Evolutionary conservation across 2,888 invertebrate species (phyloP), one percentile per base, ranked within the genome.

Genomic region (Pachliopta kotzebuea): DNA sequence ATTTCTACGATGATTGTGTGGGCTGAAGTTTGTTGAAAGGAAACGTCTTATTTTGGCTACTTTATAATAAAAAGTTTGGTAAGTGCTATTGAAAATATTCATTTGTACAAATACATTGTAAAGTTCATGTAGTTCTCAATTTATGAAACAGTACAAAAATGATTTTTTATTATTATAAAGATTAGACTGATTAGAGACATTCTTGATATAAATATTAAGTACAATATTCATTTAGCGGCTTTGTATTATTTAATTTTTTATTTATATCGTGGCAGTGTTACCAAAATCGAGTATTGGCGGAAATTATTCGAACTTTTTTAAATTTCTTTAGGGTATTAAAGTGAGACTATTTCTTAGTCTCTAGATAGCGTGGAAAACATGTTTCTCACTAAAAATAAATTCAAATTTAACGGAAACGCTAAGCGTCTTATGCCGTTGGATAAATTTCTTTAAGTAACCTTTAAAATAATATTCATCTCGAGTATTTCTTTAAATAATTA

Each of bases 341-440:
- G 45, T 49, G 11, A 54, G 45, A 26, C 24, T 61, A 23, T 52
- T 52, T 59, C 31, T 24, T 29, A 45, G 7, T 56, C 17, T 50
- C 21, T 23, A 37, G 56, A 31, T 29, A 29, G n/a, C 9, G 37
- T 37, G 29, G 1, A 54, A 37, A 60, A 1, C 21, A 4, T 42
- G 42, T 24, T 17, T 1, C n/a, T 31, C 21, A 7, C 52, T 49
- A 52, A 6, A 9, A 37, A 14, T 29, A 29, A 21, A 21, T 60
- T 56, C n/a, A 62, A 50, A 37, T 54, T 53, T 31, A 23, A 53
- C 20, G 45, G 9, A n/a, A 56, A 29, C 49, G 57, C 66, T 69
- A 11, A 11, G 50, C 50, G 21, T 21, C 11, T 7, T 50, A 20
- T 21, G 21, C 21, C 3, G 8, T 52, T 52, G 8, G 50, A 52